A percentile compares a stretch with the other conserved stretches of the same genome.
Conservation (phyloP, 2,113 vertebrate species). For the Thalassarche chlororhynchos region DNA sequence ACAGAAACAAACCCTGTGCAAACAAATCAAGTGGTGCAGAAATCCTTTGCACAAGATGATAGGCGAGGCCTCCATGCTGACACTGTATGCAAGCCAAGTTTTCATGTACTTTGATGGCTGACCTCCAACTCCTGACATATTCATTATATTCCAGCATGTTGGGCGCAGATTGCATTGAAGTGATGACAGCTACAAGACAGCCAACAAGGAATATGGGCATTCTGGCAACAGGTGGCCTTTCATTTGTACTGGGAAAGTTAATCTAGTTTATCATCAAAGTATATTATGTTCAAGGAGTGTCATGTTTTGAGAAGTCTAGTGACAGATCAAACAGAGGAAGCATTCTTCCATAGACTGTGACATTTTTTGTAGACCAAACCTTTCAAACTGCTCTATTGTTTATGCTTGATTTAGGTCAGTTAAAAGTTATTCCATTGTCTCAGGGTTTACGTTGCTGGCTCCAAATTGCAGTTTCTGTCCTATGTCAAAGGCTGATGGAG, state of each 20-base stretch:
- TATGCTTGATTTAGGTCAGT: conserved; percentile 70
- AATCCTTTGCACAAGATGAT: conserved; percentile 84
- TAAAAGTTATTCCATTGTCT: conserved; percentile 64
- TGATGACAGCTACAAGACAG: conserved; percentile 89
- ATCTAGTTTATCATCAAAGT: conserved; percentile 88
- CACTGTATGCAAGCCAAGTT: conserved; percentile 83
- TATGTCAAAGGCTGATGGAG: conserved; percentile 28
- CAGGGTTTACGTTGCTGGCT: conserved; percentile 30
- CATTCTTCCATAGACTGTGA: conserved; percentile 75
- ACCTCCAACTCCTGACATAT: conserved; percentile 89
- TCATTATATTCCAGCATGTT: conserved; percentile 88
- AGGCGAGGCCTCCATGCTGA: conserved; percentile 79
- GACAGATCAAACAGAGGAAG: conserved; percentile 81
- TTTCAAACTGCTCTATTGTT: conserved; percentile 74
- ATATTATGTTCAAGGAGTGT: conserved; percentile 82
- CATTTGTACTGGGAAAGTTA: conserved; percentile 84
- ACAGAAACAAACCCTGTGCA: conserved; percentile 86
- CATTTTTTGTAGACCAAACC: conserved; percentile 69
- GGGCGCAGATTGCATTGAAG: conserved; percentile 81
- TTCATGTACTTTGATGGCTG: conserved; percentile 89
- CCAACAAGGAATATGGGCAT: conserved; percentile 83
- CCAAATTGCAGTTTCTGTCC: conserved; percentile 39
- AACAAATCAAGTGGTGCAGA: conserved; percentile 87
- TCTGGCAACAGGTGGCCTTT: conserved; percentile 88
- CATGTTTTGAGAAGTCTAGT: conserved; percentile 79